Conservation (phyloP, 2,797 vertebrate genomes). For the Spinus olivaceus region DNA sequence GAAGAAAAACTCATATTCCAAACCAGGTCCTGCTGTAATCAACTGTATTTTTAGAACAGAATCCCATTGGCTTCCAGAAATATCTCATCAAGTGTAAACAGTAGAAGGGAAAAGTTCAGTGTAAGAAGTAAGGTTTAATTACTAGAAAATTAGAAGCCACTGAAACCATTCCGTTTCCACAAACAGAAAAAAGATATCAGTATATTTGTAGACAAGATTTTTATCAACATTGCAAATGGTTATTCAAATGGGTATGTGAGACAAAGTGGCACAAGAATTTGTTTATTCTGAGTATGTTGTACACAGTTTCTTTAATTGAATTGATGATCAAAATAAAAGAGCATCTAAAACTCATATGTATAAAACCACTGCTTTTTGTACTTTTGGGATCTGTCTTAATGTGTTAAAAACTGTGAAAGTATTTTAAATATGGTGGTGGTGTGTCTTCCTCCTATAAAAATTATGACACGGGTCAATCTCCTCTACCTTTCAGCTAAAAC, state of each 20-base stretch:
- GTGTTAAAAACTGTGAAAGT: neutral
- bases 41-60: neutral
- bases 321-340: neutral
- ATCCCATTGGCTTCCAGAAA: neutral
- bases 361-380: neutral
- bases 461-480: neutral
- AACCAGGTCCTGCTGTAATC: neutral
- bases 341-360: fast-evolving
- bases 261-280: neutral
- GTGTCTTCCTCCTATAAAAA: neutral
- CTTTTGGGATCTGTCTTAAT: neutral
- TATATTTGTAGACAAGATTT: neutral
- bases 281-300: neutral
- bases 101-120: neutral
- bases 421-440: neutral
- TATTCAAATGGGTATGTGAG: neutral
- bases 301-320: neutral
- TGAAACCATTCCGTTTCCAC: neutral
- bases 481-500: neutral
- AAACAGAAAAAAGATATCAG: neutral
- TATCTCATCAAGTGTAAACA: neutral
- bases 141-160: neutral
- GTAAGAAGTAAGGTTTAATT: neutral
- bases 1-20: neutral
- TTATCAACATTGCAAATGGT: neutral